These are phyloP conservation scores for Brachyalestes nurse DNA, from an alignment of 2,797 vertebrate species.

Conservation along the genomic window DNA sequence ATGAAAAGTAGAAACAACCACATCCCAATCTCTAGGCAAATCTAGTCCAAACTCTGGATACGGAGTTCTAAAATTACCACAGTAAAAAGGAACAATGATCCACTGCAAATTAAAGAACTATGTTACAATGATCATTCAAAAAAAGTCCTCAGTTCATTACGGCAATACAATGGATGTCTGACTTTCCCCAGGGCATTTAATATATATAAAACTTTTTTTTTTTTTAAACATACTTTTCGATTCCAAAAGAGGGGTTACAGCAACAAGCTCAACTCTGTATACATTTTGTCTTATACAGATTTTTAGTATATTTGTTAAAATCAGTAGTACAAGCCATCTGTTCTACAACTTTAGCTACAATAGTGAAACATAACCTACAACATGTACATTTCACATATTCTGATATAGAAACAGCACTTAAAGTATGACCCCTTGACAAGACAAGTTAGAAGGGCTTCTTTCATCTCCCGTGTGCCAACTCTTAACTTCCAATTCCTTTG, in stretches of 20 bases:
- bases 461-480: conserved; percentile 29
- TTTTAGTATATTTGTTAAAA: conserved; percentile 86
- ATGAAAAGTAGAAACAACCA: conserved; percentile 81
- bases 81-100: conserved; percentile 88
- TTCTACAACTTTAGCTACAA: conserved; percentile 87
- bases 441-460: conserved; percentile 72
- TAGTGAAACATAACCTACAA: conserved; percentile 87
- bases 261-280: conserved; percentile 82
- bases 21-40: conserved; percentile 82
- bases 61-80: conserved; percentile 90
- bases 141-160: conserved; percentile 80
- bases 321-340: conserved; percentile 93
- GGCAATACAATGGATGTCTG: conserved; percentile 81
- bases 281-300: conserved; percentile 76
- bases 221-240: conserved; percentile 76
- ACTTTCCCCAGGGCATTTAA: conserved; percentile 78
- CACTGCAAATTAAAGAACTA: conserved; percentile 89
- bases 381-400: conserved; percentile 88
- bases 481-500: conserved; percentile 8
- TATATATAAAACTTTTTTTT: conserved; percentile 69
- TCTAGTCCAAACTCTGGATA: conserved; percentile 84
- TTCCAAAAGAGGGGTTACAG: conserved; percentile 83
- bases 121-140: conserved; percentile 86
- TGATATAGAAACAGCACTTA: conserved; percentile 84
- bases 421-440: conserved; percentile 77